Evolutionary conservation across 1,140 invertebrate genomes (phyloP), one percentile per base, ranked within the genome.

Genomic region (Meloidogyne exigua): DNA sequence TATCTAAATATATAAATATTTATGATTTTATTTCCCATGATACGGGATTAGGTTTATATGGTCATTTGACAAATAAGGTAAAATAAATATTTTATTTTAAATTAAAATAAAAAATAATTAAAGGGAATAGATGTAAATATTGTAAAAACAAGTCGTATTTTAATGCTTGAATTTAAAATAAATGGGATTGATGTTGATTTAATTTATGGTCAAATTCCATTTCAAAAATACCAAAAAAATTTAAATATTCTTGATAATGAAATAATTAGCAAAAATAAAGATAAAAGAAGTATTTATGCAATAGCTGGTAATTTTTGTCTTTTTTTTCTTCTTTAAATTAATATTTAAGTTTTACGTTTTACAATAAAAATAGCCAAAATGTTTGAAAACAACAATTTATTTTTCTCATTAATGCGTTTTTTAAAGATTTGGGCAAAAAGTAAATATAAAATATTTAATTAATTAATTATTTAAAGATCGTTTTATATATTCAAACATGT

Each of bases 371-470:
- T 49, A 49, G 3, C 4, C 3, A 2, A 18, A 15, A 49, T 18
- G 15, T 4, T 18, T 49, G 4, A 18, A 49, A 49, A 49, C 11
- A 15, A 49, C 0, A 7, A 49, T 18, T 49, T 49, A 18, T 18
- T 49, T n/a, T 13, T 49, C 7, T 49, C 18, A 18, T 49, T 49
- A 49, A 49, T 49, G 44, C 44, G 44, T 18, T 4, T 18, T 49
- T 15, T 49, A 15, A 49, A 49, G 44, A 49, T 70, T 39, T 70
- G 68, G 68, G 12, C 36, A 70, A 70, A 70, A 70, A 70, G 68
- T 70, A 70, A 15, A 2, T 11, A 12, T 39, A 21, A 71, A 5
- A 42, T 18, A 39, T 42, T 70, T 10, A 42, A 7, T 44, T 32
- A 18, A 28, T 44, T 71, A 9, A 32, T 28, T 10, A 57, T 11